Percentiles rank a stretch among this genome's conserved stretches.
phyloP scores from a whole-genome alignment of 2,797 vertebrate species.

The Eulemur mongoz region DNA sequence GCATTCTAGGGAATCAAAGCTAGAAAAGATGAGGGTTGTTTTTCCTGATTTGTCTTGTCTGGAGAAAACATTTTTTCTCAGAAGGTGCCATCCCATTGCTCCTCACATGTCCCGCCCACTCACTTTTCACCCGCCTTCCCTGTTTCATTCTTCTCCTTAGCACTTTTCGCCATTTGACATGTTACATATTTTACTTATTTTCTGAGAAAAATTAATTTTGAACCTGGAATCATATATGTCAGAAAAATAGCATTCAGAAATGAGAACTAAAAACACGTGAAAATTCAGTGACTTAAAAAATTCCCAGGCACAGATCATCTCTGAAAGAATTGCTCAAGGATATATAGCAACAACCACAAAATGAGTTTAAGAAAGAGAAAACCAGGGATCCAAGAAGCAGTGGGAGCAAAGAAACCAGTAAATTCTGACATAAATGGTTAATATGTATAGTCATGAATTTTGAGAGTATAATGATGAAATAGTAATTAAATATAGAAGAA shows the following conservation, averaged over 20 bases:
- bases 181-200: background rate
- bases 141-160: background rate
- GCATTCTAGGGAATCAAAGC: background rate
- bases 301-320: background rate
- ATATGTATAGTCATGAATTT: background rate
- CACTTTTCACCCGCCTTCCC: too few species aligned
- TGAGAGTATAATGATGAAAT: background rate
- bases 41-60: background rate
- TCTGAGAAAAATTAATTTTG: background rate
- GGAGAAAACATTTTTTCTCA: background rate
- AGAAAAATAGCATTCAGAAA: background rate
- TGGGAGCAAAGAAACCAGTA: background rate
- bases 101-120: background rate
- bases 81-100: accelerated
- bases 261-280: background rate
- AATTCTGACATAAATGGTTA: background rate
- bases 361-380: background rate
- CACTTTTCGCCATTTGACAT: background rate
- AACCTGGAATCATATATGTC: background rate
- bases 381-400: background rate
- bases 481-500: background rate
- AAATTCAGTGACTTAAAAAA: background rate
- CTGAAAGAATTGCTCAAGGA: constrained; percentile 18
- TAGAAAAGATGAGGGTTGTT: background rate
- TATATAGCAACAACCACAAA: background rate